Evolutionary conservation across 2,888 invertebrate species (phyloP).

Genomic region (Hydropsyche betteni): DNA sequence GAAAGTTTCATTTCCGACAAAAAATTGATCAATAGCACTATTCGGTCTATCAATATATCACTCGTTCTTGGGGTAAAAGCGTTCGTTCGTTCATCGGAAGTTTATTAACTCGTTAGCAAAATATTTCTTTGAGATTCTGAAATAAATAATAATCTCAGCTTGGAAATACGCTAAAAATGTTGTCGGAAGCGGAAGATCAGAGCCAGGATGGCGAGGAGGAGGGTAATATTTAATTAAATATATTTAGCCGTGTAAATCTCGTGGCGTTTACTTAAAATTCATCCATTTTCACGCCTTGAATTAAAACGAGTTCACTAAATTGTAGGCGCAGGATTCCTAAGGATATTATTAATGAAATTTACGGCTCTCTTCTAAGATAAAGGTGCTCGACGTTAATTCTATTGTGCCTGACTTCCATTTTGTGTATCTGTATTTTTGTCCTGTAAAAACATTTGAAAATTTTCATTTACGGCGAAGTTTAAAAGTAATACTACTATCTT

Average conservation of each 20-base stretch:
- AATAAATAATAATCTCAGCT: constrained; percentile 28
- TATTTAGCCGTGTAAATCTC: constrained; percentile 36
- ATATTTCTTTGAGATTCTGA: constrained; percentile 6
- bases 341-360: constrained; percentile 45
- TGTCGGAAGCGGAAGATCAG: constrained; percentile 16
- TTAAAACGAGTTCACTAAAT: constrained; percentile 48
- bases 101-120: constrained; percentile 28
- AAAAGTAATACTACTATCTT: too few relatives aligned
- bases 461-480: too few relatives aligned
- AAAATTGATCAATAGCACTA: too few relatives aligned
- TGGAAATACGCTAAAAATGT: constrained; percentile 25
- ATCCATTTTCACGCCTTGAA: constrained; percentile 42
- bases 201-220: not conserved
- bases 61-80: too few relatives aligned
- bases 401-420: not conserved
- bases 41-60: too few relatives aligned
- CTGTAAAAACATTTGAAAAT: too few relatives aligned
- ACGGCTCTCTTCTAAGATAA: constrained; percentile 25
- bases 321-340: constrained; percentile 40
- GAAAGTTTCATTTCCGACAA: too few relatives aligned
- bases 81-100: too few relatives aligned
- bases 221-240: constrained; percentile 32
- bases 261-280: constrained; percentile 40
- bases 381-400: constrained; percentile 26
- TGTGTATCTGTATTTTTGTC: too few relatives aligned